A percentile compares a stretch with the other conserved stretches of the same genome.
phyloP scores from a whole-genome alignment of 2,113 vertebrate genomes.

The Chinchilla lanigera region DNA sequence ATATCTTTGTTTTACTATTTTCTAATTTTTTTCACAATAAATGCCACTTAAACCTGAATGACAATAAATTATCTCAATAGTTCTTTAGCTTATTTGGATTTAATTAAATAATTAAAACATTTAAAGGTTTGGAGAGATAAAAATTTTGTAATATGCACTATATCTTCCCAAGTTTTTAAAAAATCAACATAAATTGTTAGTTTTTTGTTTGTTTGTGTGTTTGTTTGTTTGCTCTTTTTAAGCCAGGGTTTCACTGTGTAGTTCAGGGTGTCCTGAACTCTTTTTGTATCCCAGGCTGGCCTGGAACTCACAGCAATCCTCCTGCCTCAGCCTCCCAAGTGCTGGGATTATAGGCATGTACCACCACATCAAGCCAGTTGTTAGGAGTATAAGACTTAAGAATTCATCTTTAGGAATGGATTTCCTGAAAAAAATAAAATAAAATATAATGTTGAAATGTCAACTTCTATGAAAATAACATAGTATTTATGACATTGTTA shows the following conservation, averaged over 20 bases:
- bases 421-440: slow-evolving; percentile 28
- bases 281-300: not conserved
- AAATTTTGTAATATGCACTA: slow-evolving; percentile 69
- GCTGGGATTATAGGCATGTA: not conserved
- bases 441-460: slow-evolving; percentile 53
- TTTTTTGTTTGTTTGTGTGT: no score
- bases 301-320: not conserved
- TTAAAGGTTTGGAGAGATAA: slow-evolving; percentile 74
- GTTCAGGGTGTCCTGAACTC: not conserved
- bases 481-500: not conserved
- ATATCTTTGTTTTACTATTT: slow-evolving; percentile 1
- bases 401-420: not conserved
- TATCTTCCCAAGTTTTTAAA: slow-evolving; percentile 68
- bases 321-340: not conserved
- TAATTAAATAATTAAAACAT: slow-evolving; percentile 76
- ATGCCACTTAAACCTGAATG: slow-evolving; percentile 73
- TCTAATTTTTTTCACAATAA: slow-evolving; percentile 58
- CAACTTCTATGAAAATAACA: not conserved
- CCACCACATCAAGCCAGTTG: not conserved
- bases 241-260: not conserved
- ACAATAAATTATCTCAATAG: slow-evolving; percentile 67
- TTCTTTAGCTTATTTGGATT: slow-evolving; percentile 71
- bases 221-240: not conserved
- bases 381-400: slow-evolving; percentile 72
- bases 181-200: slow-evolving; percentile 77